Evolutionary conservation across 2,797 vertebrate genomes (phyloP).

Genomic region (Steatocranus sp.): DNA sequence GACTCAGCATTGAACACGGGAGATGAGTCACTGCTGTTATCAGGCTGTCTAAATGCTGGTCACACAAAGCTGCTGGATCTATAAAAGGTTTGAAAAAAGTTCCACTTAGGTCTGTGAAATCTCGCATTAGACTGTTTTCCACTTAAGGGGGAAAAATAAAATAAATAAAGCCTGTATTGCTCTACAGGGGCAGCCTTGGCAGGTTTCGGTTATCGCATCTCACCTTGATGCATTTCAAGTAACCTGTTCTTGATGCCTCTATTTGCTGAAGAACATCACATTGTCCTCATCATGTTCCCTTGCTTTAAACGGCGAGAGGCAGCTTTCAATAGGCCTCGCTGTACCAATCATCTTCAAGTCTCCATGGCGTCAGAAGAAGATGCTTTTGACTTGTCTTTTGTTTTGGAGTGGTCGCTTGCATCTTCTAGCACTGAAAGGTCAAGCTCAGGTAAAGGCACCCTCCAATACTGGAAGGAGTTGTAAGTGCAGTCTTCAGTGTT

Average conservation of each 20-base stretch:
- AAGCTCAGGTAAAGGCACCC: constrained; percentile 81
- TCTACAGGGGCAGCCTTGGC: neutral
- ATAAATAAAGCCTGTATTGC: neutral
- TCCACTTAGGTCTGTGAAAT: neutral
- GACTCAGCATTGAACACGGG: neutral
- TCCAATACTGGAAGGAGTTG: constrained; percentile 93
- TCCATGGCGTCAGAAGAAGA: constrained; percentile 80
- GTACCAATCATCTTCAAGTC: constrained; percentile 67
- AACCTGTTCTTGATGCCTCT: neutral
- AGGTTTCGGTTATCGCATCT: neutral
- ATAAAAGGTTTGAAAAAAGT: neutral
- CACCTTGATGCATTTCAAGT: neutral
- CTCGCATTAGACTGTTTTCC: neutral
- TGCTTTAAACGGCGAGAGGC: neutral
- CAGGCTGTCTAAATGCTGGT: neutral
- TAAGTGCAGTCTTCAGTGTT: constrained; percentile 63
- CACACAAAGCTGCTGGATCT: neutral
- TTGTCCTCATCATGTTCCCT: neutral
- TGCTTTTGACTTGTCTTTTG: constrained; percentile 10
- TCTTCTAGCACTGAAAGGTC: constrained; percentile 82
- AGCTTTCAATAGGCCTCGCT: neutral
- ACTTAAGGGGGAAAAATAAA: neutral
- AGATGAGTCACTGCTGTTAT: neutral
- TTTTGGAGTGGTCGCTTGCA: neutral
- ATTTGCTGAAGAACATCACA: neutral